Conservation (phyloP, 2,113 vertebrate genomes). For the Catharus minimus region DNA sequence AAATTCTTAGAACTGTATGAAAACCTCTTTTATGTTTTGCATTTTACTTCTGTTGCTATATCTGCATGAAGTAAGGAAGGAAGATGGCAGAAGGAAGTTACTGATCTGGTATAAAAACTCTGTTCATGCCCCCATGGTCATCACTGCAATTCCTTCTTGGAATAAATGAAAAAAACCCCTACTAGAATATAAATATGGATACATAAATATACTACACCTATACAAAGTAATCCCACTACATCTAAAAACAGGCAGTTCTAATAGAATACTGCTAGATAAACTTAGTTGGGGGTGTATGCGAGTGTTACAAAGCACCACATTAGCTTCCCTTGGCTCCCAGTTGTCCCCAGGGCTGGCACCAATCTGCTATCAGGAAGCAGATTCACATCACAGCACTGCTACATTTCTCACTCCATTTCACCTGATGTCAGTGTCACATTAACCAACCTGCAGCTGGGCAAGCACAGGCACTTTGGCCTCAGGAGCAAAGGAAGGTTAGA, state of each 20-base stretch:
- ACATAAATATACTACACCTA: background rate
- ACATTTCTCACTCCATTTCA: fast-evolving
- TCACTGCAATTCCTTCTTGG: background rate
- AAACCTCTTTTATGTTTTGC: background rate
- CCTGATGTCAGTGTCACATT: too few relatives aligned
- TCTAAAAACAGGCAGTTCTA: background rate
- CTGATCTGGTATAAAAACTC: background rate
- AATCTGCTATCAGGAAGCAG: background rate
- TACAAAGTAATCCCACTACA: background rate
- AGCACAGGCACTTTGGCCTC: background rate
- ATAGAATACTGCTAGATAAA: background rate
- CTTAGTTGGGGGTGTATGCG: fast-evolving
- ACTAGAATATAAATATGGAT: background rate
- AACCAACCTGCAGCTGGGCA: background rate
- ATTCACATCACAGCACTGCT: background rate
- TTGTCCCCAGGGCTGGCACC: background rate
- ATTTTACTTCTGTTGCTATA: background rate
- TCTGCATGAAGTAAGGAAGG: background rate
- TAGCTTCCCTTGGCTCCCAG: background rate
- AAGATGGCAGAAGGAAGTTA: background rate
- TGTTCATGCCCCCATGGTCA: background rate
- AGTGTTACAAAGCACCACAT: background rate
- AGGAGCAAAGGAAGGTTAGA: background rate
- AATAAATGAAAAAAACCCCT: background rate
- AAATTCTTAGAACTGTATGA: background rate